A percentile compares a stretch with the other conserved stretches of the same genome.
These are phyloP conservation scores for Pocillopora damicornis DNA, from an alignment of 64 coral and sea anemone genomes.

Conservation along the genomic window DNA sequence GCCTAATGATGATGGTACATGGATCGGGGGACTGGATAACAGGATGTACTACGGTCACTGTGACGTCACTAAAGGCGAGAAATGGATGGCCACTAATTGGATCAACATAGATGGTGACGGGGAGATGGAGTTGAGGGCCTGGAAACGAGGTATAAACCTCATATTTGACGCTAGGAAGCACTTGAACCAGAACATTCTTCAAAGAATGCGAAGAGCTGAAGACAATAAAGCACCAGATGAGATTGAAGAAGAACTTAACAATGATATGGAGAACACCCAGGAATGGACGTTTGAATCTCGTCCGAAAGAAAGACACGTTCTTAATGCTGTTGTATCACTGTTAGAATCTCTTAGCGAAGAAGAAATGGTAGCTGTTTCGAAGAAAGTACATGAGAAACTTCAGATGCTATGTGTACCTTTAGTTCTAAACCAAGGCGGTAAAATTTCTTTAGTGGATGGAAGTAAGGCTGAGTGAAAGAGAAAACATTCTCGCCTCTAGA, in stretches of 20 bases:
- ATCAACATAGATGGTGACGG: conserved; percentile 89
- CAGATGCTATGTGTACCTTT: conserved; percentile 86
- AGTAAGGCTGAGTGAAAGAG: conserved; percentile 52
- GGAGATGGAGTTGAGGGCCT: conserved; percentile 51
- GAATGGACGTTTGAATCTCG: conserved; percentile 5
- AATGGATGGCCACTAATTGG: conserved; percentile 86
- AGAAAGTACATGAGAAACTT: conserved; percentile 80
- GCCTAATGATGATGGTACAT: conserved; percentile 48
- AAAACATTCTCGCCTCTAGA: not conserved
- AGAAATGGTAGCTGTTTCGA: conserved; percentile 65
- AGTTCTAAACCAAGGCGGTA: conserved; percentile 68
- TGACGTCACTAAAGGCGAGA: conserved; percentile 77
- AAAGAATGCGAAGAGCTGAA: conserved; percentile 46
- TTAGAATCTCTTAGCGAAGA: conserved; percentile 52
- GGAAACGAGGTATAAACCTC: conserved; percentile 65
- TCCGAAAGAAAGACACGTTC: conserved; percentile 69
- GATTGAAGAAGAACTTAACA: conserved; percentile 69
- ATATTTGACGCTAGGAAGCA: conserved; percentile 33
- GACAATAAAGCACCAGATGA: conserved; percentile 16
- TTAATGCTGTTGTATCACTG: conserved; percentile 83
- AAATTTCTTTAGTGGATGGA: conserved; percentile 83
- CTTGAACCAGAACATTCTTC: conserved; percentile 33
- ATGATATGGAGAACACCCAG: conserved; percentile 50
- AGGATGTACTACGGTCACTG: conserved; percentile 73
- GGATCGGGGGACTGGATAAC: conserved; percentile 69